These are phyloP conservation scores for Artibeus lituratus DNA, from an alignment of 2,797 vertebrate species.

Conservation along the genomic window DNA sequence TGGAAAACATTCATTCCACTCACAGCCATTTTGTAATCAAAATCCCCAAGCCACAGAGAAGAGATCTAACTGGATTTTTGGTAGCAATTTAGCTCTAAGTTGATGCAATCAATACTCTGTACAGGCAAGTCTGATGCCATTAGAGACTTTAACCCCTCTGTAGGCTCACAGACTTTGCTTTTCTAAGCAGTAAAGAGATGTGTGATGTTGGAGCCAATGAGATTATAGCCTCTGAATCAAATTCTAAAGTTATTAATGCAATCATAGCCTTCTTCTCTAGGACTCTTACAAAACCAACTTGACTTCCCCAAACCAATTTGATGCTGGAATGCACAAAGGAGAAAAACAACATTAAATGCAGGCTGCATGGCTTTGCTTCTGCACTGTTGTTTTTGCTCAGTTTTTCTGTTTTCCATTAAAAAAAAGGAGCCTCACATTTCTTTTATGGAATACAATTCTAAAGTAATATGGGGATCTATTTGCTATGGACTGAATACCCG, in stretches of 20 bases:
- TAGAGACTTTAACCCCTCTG: background rate
- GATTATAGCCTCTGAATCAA: constrained; percentile 35
- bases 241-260: constrained; percentile 61
- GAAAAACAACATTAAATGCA: background rate
- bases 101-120: constrained; percentile 50
- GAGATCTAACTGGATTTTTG: constrained; percentile 52
- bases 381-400: background rate
- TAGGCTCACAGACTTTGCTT: background rate
- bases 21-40: constrained; percentile 21
- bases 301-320: constrained; percentile 15
- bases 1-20: constrained; percentile 45
- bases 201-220: constrained; percentile 33
- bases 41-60: constrained; percentile 32
- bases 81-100: constrained; percentile 31
- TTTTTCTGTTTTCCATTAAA: background rate
- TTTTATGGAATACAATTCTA: background rate
- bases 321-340: background rate
- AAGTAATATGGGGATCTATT: background rate
- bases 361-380: background rate
- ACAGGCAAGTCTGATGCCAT: background rate
- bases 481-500: background rate
- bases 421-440: background rate
- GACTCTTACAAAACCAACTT: constrained; percentile 41
- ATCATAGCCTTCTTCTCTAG: constrained; percentile 51
- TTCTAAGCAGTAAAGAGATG: constrained; percentile 16